Conservation (phyloP, 1,140 invertebrate species). For the Meloidogyne floridensis region DNA sequence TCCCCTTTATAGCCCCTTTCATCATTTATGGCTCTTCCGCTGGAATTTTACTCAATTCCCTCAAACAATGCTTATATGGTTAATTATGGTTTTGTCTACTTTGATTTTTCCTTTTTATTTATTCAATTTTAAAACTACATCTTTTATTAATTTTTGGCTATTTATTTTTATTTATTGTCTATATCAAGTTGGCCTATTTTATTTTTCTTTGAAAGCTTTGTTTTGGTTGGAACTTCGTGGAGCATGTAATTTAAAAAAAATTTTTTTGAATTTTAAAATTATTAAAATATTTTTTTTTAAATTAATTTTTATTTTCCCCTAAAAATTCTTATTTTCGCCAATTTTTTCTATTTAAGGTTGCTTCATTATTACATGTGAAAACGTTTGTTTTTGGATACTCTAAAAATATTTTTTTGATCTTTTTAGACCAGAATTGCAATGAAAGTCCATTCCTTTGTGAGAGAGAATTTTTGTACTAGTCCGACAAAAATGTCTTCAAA, state of each 20-base stretch:
- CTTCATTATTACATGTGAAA: constrained; percentile 66
- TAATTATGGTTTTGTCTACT: constrained; percentile 61
- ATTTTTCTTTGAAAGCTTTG: constrained; percentile 56
- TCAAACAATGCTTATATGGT: constrained; percentile 54
- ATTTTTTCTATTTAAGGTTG: constrained; percentile 32
- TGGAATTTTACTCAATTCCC: constrained; percentile 62
- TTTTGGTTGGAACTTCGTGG: constrained; percentile 55
- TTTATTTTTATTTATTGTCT: constrained; percentile 32
- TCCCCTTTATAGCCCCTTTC: constrained; percentile 14
- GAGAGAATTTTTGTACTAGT: constrained; percentile 55
- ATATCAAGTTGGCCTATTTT: constrained; percentile 58
- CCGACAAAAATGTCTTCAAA: constrained; percentile 36
- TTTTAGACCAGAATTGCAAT: constrained; percentile 63
- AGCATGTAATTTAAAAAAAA: constrained; percentile 45
- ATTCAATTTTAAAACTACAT: background rate
- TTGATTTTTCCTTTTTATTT: constrained; percentile 45
- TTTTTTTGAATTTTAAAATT: background rate
- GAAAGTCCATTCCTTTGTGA: constrained; percentile 63
- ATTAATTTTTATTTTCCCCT: background rate
- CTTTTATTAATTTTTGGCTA: constrained; percentile 22
- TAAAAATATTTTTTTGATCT: background rate
- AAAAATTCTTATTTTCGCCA: no score
- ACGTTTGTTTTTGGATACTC: constrained; percentile 46
- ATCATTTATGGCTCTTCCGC: constrained; percentile 55
- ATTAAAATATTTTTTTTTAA: background rate